Evolutionary conservation across 2,113 vertebrate genomes (phyloP), one percentile per base, ranked within the genome.

Genomic region (Sinocyclocheilus maitianheensis): DNA sequence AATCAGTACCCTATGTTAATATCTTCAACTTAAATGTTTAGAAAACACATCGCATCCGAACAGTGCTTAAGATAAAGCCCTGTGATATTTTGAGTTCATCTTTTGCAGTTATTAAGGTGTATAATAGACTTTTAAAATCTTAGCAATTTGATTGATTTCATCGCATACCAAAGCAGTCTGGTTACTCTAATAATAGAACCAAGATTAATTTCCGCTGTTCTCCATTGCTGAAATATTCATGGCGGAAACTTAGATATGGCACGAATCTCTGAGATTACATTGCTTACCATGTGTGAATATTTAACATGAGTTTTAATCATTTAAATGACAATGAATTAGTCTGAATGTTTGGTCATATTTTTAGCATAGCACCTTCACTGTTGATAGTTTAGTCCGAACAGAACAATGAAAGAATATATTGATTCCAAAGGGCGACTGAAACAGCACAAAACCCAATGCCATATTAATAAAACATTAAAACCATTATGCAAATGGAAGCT

Each of bases 171-270:
- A 76, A 86, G 78, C 60, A 83, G 60, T 80, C 82, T 53, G 77
- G 82, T 83, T 72, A 40, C 63, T 83, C 87, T 85, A 90, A 85
- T 85, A 87, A 87, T 85, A 90, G 87, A 18, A 20, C 63, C 88
- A 87, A 93, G 87, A 92, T 94, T 93, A 93, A 94, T 94, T 94
- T 92, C 91, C 85, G 90, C 90, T 89, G 55, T 40, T 34, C 63
- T 30, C 86, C 55, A 22, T 84, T 72, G 89, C 81, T 94, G 90
- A 94, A 95, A 94, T 92, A 92, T 94, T 94, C 89, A 94, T 93
- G 90, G 89, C 77, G n/a, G 60, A 88, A 85, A 90, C 92, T 92
- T 89, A 92, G 90, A 93, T 92, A 93, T 91, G 91, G 83, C 83
- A 81, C 77, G 88, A 92, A 89, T 90, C 88, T 90, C 87, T 81